phyloP scores from a whole-genome alignment of 2,797 vertebrate genomes.

The Discoglossus pictus region DNA sequence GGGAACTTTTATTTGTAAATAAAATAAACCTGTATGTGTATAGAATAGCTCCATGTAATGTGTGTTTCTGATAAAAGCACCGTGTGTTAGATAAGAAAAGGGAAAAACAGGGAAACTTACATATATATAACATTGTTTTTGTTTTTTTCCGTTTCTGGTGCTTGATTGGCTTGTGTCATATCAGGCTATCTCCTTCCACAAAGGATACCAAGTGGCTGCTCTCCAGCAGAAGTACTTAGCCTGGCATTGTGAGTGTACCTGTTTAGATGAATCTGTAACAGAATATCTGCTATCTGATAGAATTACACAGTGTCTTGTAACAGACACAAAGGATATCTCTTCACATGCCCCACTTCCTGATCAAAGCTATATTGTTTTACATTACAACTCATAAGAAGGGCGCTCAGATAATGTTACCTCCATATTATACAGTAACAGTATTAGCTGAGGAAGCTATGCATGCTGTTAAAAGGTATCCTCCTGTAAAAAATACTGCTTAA shows the following conservation, averaged over 20 bases:
- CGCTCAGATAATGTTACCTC: constrained; percentile 47
- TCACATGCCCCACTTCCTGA: constrained; percentile 59
- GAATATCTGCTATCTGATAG: constrained; percentile 55
- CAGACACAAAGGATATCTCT: constrained; percentile 60
- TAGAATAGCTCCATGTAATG: no score
- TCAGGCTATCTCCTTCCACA: not conserved
- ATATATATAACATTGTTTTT: no score
- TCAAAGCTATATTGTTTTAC: constrained; percentile 64
- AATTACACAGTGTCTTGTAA: constrained; percentile 62
- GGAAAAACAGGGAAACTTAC: no score
- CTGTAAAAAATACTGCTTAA: no score
- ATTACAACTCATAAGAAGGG: constrained; percentile 54
- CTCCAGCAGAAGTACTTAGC: not conserved
- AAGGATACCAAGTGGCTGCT: not conserved
- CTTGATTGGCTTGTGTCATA: not conserved
- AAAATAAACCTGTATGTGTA: no score
- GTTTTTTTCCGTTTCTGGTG: no score
- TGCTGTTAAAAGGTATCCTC: no score
- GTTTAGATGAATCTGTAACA: constrained; percentile 32
- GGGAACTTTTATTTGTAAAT: no score
- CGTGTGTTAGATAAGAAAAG: no score
- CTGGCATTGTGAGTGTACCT: not conserved
- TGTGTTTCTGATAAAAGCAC: no score
- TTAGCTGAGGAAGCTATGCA: constrained; percentile 28
- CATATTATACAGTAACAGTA: constrained; percentile 59